Evolutionary conservation across 2,888 invertebrate species (phyloP), one percentile per base, ranked within the genome.

Genomic region (Chrysolina americana): DNA sequence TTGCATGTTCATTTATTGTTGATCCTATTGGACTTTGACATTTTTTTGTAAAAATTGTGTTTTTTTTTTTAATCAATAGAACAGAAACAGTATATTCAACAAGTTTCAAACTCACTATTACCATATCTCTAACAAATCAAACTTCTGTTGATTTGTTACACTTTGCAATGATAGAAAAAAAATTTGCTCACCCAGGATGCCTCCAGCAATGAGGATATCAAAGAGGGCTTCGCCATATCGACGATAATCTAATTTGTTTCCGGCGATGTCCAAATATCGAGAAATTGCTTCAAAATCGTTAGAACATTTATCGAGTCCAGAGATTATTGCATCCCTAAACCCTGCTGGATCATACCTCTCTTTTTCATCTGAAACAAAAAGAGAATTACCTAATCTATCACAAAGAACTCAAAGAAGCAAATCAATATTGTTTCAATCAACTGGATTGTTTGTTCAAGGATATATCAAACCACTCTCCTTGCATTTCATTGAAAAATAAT

Each of bases 301-400:
- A 89, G 94, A 95, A 89, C 96, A 95, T 92, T 97, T 96, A 91
- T 97, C 95, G 89, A 98, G 93, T 87, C 98, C 98, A 89, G 94
- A 93, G 89, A 98, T 94, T 91, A 98, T 94, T 88, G 96, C 96
- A 93, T 98, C 98, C 91, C 98, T 95, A 92, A 98, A 98, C 90
- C 97, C 98, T 90, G 94, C 93, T 89, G 98, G 98, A 92, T 98
- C 98, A 93, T 97, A 98, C 92, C 98, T 98, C 94, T 98, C 98
- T 94, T 96, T 98, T 95, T 98, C 98, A 98, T 98, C 98, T 97
- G 89, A 64, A 88, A 87, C 71, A 75, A 68, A 77, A 66, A 70
- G 68, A 6, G 8, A 36, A 36, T 28, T 28, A 8, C 36, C 0
- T 8, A 36, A 6, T 36, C 3, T 8, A 36, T 36, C 8, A 36